Base-by-base conservation (phyloP, 1,140 invertebrate species). In the Drosophila pandora region DNA sequence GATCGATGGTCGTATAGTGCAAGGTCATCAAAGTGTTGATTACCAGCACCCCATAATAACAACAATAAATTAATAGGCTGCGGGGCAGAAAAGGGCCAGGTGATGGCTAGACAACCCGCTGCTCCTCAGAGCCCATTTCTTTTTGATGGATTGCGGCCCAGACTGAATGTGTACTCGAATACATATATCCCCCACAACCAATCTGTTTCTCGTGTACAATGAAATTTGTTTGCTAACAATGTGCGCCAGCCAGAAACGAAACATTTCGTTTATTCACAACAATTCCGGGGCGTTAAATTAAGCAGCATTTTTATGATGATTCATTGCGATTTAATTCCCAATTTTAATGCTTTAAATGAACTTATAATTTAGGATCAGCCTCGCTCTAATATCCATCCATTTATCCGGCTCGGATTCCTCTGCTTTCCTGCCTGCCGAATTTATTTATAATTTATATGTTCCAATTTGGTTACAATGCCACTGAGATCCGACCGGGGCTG, bases 21-120 rank as follows among this genome's bases (percentile, higher is more conserved):
- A 85, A 85, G 82, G 82, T 85, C 82, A 85, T 85, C 83, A 73
- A 78, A 88, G 85, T 85, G 82, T 85, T 85, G 82, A 85, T 85
- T 85, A 82, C 82, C 82, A 87, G 64, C 71, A 71, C 82, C 71
- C 78, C 85, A 76, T 87, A 85, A 85, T 84, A 85, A 80, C 78
- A 85, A 85, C 82, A 76, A 85, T 85, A 85, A 85, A 85, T 88
- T 85, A 85, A 84, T 84, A 79, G 71, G 48, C 53, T 43, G n/a
- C 37, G 76, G 64, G 68, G 61, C 55, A 37, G 58, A 39, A 52
- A 32, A 41, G 48, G 37, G 48, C 43, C 17, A 23, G 43, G 21
- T 21, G 10, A 50, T 17, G 50, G 50, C 21, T 37, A n/a, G 81
- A 82, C 81, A 81, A 82, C 82, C 81, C 81, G 82, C 58, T 34